Evolutionary conservation across 2,888 invertebrate species (phyloP).

Genomic region (Apotomis betuletana): DNA sequence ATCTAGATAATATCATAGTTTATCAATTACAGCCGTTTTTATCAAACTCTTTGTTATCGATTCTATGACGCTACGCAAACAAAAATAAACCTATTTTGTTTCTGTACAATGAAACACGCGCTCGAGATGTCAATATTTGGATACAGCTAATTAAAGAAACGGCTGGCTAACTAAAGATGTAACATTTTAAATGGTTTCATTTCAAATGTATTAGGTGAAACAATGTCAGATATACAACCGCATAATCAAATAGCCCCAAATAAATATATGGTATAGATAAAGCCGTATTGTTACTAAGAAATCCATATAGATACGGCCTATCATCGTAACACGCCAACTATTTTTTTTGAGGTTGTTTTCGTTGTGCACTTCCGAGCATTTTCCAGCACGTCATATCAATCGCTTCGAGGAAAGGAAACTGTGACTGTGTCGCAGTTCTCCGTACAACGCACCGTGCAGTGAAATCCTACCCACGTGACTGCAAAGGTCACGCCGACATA

Average conservation of each 20-base stretch:
- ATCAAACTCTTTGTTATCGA: conserved; percentile 8
- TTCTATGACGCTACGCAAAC: not conserved
- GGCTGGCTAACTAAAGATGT: conserved; percentile 7
- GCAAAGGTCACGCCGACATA: conserved; percentile 56
- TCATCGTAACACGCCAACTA: too few relatives aligned
- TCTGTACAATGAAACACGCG: conserved; percentile 20
- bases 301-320: too few relatives aligned
- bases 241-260: too few relatives aligned
- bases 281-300: too few relatives aligned
- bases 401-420: conserved; percentile 43
- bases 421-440: conserved; percentile 50
- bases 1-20: not conserved
- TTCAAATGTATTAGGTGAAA: too few relatives aligned
- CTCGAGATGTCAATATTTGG: conserved; percentile 11
- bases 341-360: not conserved
- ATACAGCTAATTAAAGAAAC: conserved; percentile 30
- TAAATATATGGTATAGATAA: not conserved
- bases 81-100: conserved; percentile 17
- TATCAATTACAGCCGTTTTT: not conserved
- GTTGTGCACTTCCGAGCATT: conserved; percentile 10
- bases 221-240: too few relatives aligned
- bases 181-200: not conserved
- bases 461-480: conserved; percentile 61
- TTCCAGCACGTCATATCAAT: conserved; percentile 38
- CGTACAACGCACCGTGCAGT: conserved; percentile 56